Evolutionary conservation across 2,113 vertebrate genomes (phyloP).

Genomic region (Craseonycteris thonglongyai): DNA sequence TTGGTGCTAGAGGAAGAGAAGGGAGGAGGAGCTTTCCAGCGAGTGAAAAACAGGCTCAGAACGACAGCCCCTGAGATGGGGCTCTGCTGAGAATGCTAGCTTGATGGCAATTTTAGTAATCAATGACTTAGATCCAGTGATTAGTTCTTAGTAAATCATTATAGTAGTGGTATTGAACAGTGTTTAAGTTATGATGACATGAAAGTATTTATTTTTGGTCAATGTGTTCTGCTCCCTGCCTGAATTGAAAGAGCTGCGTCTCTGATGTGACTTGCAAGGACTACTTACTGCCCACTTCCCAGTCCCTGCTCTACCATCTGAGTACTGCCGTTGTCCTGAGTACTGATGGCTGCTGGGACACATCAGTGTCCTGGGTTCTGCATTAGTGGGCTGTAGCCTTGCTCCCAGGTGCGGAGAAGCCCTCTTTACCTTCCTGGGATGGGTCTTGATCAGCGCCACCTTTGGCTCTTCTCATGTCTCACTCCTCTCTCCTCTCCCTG

Average conservation of each 20-base stretch:
- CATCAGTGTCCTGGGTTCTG: neutral
- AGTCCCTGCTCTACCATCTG: neutral
- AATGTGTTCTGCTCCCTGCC: neutral
- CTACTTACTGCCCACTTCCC: rapidly evolving
- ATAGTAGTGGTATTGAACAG: neutral
- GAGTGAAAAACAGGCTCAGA: neutral
- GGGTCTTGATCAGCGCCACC: neutral
- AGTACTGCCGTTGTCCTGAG: neutral
- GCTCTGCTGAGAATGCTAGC: neutral
- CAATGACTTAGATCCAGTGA: neutral
- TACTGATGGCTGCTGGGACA: neutral
- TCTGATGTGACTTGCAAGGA: neutral
- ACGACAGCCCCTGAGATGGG: neutral
- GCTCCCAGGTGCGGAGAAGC: neutral
- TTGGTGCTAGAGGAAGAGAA: neutral
- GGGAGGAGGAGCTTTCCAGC: neutral
- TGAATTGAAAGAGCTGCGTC: neutral
- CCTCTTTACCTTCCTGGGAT: neutral
- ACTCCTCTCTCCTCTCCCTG: neutral
- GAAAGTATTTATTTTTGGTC: neutral
- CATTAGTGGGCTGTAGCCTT: neutral
- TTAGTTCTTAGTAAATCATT: neutral
- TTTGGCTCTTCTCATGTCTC: neutral
- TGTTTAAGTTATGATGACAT: neutral
- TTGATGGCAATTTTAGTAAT: neutral